phyloP scores from a whole-genome alignment of 2,113 vertebrate species.

The Gasterosteus aculeatus region DNA sequence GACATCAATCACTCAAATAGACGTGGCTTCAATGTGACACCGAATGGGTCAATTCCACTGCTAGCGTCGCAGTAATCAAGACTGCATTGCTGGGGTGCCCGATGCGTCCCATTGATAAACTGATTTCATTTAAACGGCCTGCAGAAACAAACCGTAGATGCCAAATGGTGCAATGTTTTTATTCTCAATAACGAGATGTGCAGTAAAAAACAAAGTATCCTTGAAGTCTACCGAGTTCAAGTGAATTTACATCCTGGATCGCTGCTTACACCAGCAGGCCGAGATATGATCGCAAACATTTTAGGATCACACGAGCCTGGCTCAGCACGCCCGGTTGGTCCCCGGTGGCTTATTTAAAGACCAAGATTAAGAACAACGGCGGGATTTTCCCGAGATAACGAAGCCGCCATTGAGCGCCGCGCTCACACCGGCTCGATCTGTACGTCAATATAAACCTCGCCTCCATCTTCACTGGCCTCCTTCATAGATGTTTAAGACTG shows the following conservation, averaged over 20 bases:
- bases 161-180: not conserved
- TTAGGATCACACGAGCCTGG: slow-evolving; percentile 19
- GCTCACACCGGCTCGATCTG: slow-evolving; percentile 5
- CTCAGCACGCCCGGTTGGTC: not conserved
- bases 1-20: slow-evolving; percentile 51
- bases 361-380: slow-evolving; percentile 21
- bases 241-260: slow-evolving; percentile 30
- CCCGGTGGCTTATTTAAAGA: slow-evolving; percentile 16
- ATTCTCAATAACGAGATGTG: slow-evolving; percentile 21
- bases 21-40: slow-evolving; percentile 53
- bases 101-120: slow-evolving; percentile 22
- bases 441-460: slow-evolving; percentile 9
- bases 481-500: not conserved
- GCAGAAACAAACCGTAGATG: not conserved
- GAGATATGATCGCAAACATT: slow-evolving; percentile 31
- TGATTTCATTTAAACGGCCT: slow-evolving; percentile 9
- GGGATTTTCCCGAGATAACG: slow-evolving; percentile 13
- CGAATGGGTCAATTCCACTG: slow-evolving; percentile 34
- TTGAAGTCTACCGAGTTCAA: slow-evolving; percentile 20
- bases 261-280: not conserved
- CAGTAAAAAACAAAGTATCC: not conserved
- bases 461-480: not conserved
- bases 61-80: slow-evolving; percentile 8
- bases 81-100: slow-evolving; percentile 1
- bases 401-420: slow-evolving; percentile 10